Conservation (phyloP, 1,140 invertebrate species). For the Ridgeia piscesae region DNA sequence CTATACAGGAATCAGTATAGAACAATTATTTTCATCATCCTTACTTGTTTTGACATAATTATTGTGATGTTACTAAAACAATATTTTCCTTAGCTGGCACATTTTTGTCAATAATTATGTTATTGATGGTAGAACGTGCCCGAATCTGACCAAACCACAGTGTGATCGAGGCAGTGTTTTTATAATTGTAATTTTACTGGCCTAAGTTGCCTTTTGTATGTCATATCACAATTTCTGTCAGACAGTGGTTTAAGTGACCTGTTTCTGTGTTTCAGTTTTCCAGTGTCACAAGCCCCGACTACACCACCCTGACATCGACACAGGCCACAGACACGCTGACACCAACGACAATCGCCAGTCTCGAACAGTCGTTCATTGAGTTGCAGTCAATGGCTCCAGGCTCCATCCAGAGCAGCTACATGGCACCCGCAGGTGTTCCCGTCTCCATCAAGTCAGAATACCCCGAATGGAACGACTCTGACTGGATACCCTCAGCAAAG, state of each 20-base stretch:
- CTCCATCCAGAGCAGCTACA: conserved; percentile 74
- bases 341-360: conserved; percentile 86
- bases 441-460: conserved; percentile 30
- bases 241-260: not conserved
- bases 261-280: not conserved
- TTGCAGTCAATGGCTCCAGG: conserved; percentile 64
- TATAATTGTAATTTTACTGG: not conserved
- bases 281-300: not conserved
- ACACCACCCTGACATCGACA: not conserved
- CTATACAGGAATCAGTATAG: not conserved
- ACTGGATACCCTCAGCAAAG: conserved; percentile 39
- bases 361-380: conserved; percentile 76
- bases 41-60: not conserved
- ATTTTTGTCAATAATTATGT: not conserved
- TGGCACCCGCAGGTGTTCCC: conserved; percentile 74
- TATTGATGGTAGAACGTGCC: not conserved
- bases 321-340: conserved; percentile 64
- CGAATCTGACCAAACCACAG: too few relatives aligned
- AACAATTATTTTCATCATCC: not conserved
- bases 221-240: not conserved
- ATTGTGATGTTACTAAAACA: not conserved
- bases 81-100: not conserved
- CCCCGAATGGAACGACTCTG: conserved; percentile 45
- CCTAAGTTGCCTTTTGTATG: not conserved
- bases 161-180: too few relatives aligned